Conservation (phyloP, 1,140 invertebrate genomes). For the Limonius californicus region DNA sequence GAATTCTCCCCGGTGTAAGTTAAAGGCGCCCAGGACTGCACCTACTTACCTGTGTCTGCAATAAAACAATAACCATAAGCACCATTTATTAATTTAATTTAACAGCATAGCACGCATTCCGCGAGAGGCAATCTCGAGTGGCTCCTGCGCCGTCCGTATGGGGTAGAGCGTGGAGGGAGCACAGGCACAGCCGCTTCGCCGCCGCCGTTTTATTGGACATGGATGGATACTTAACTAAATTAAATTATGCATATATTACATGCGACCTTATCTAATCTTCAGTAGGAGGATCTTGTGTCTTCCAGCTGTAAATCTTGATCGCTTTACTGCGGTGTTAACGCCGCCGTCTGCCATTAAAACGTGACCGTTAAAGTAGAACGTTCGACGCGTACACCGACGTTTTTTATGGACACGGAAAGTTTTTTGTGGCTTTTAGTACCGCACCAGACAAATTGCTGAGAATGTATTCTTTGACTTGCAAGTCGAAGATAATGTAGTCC, state of each 20-base stretch:
- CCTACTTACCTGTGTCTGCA: too few species aligned
- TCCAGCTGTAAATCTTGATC: not conserved
- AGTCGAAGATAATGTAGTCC: too few species aligned
- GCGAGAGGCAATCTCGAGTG: not conserved
- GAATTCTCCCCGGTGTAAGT: not conserved
- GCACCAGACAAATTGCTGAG: too few species aligned
- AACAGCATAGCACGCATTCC: not conserved
- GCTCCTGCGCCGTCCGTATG: not conserved
- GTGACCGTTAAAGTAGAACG: too few species aligned
- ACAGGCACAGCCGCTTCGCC: not conserved
- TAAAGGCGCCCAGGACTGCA: not conserved
- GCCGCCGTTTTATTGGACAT: conserved; percentile 1
- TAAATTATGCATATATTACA: conserved; percentile 1
- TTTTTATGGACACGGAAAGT: too few species aligned
- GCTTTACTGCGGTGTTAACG: not conserved
- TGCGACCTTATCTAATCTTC: not conserved
- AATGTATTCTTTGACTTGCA: too few species aligned
- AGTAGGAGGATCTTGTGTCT: not conserved
- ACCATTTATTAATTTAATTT: not conserved
- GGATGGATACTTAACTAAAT: conserved; percentile 1
- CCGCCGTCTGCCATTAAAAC: not conserved
- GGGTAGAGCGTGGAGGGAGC: not conserved
- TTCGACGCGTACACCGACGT: too few species aligned
- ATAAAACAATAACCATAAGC: not conserved
- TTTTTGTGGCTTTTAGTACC: too few species aligned